Evolutionary conservation across 1,140 invertebrate genomes (phyloP).

Genomic region (Branchinecta lindahli): DNA sequence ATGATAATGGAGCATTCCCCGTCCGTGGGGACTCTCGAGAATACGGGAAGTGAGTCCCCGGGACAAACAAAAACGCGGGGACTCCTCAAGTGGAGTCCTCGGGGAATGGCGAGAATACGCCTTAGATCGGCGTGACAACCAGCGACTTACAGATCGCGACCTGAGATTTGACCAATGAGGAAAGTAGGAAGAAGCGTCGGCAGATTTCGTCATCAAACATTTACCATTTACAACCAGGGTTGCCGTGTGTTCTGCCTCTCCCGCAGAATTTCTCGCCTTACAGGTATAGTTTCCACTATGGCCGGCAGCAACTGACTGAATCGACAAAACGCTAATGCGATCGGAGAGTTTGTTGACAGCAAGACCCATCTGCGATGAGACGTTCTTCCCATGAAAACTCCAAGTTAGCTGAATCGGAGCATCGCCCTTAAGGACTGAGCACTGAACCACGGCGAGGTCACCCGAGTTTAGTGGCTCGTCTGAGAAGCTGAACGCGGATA

Average conservation of each 20-base stretch:
- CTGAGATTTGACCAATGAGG: conserved; percentile 28
- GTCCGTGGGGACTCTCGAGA: no score
- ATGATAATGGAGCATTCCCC: no score
- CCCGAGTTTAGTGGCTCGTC: conserved; percentile 24
- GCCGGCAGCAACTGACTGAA: conserved; percentile 52
- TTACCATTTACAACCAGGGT: neutral
- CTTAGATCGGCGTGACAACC: no score
- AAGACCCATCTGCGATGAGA: conserved; percentile 29
- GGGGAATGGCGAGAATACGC: no score
- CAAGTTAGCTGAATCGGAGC: conserved; percentile 24
- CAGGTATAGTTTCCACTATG: conserved; percentile 67
- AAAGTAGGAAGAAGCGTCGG: conserved; percentile 23
- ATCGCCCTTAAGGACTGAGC: conserved; percentile 29
- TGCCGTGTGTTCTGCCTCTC: conserved; percentile 38
- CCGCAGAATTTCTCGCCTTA: conserved; percentile 53
- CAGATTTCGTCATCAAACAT: conserved; percentile 19
- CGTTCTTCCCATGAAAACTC: conserved; percentile 16
- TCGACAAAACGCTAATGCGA: conserved; percentile 53
- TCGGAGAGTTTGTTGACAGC: conserved; percentile 41
- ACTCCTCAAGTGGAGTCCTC: no score
- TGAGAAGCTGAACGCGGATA: conserved; percentile 53
- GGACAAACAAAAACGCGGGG: no score
- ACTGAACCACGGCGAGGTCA: conserved; percentile 24
- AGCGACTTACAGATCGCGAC: neutral
- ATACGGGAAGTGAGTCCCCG: no score